A percentile compares a stretch with the other conserved stretches of the same genome.
Evolutionary conservation across 2,797 vertebrate species (phyloP).

Genomic region (Anisognathus igniventris): DNA sequence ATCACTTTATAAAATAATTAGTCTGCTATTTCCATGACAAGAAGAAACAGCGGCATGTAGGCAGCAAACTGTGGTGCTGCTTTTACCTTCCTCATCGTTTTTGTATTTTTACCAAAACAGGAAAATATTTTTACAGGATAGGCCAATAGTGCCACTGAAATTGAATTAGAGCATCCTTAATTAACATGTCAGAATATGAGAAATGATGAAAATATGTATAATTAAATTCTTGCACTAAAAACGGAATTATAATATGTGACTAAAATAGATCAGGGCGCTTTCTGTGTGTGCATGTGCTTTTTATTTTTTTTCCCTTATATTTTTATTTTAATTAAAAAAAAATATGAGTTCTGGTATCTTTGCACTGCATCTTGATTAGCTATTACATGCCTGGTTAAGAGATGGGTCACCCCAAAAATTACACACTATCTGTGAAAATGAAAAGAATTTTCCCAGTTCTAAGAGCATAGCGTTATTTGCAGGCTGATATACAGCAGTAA

Average conservation of each 20-base stretch:
- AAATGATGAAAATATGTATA: conserved; percentile 77
- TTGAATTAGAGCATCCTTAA: conserved; percentile 73
- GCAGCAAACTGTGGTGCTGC: conserved; percentile 26
- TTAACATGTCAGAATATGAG: conserved; percentile 77
- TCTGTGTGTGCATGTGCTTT: background rate
- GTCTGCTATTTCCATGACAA: background rate
- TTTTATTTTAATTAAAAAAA: background rate
- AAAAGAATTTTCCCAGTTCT: conserved; percentile 37
- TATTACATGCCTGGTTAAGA: background rate
- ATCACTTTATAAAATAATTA: conserved; percentile 37
- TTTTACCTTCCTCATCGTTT: conserved; percentile 65
- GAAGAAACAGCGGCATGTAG: background rate
- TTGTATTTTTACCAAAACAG: conserved; percentile 70
- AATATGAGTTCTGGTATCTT: background rate
- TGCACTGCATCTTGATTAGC: background rate
- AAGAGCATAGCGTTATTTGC: conserved; percentile 26
- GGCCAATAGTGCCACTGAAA: conserved; percentile 58
- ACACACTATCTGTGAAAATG: conserved; percentile 37
- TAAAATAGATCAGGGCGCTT: conserved; percentile 59
- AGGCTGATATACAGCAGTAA: background rate
- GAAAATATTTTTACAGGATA: conserved; percentile 76
- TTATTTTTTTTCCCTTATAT: background rate
- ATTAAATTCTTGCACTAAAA: conserved; percentile 76
- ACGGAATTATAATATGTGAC: conserved; percentile 56
- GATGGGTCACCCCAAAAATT: conserved; percentile 58